These are phyloP conservation scores for Calephelis perditalis DNA, from an alignment of 2,888 invertebrate genomes.

Conservation along the genomic window DNA sequence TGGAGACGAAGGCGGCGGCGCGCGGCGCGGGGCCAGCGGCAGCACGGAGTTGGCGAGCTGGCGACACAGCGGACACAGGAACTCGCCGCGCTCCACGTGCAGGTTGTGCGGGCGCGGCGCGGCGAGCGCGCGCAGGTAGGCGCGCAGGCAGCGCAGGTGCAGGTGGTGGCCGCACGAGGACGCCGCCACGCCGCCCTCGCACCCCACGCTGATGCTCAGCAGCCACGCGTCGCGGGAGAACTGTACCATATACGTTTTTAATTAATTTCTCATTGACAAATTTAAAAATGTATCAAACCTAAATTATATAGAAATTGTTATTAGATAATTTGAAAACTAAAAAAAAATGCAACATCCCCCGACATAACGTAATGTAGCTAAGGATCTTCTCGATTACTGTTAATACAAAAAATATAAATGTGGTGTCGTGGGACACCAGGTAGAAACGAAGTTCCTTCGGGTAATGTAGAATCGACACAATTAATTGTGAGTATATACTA, in stretches of 20 bases:
- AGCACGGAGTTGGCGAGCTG: constrained; percentile 88
- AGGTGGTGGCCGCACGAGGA: constrained; percentile 98
- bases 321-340: no score
- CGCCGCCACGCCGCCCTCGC: constrained; percentile 95
- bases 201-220: constrained; percentile 85
- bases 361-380: no score
- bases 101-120: constrained; percentile 86
- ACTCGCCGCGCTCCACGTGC: constrained; percentile 86
- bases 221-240: constrained; percentile 88
- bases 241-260: constrained; percentile 50
- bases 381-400: no score
- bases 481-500: no score
- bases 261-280: no score
- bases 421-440: no score
- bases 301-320: no score
- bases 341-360: no score
- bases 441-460: no score
- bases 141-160: constrained; percentile 95
- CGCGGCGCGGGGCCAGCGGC: constrained; percentile 86
- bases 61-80: constrained; percentile 95
- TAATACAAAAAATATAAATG: no score
- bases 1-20: constrained; percentile 80
- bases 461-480: no score
- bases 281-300: no score
- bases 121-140: constrained; percentile 91